A percentile compares a stretch with the other conserved stretches of the same genome.
Conservation (phyloP, 2,797 vertebrate genomes). For the Pipistrellus kuhlii region DNA sequence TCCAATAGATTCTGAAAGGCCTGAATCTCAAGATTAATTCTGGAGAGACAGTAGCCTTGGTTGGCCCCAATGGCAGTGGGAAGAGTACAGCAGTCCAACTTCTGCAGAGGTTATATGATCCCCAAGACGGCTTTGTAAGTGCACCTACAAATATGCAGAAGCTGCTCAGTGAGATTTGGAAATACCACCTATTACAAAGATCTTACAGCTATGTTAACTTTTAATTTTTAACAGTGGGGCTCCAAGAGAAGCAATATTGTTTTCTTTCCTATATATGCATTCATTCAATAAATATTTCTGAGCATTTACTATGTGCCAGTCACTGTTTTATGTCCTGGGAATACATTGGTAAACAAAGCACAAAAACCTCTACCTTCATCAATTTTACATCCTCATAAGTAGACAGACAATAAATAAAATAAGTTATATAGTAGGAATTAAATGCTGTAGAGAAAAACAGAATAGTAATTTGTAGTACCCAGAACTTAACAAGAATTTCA, state of each 20-base stretch:
- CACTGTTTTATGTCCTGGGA: neutral
- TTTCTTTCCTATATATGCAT: neutral
- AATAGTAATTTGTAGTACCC: neutral
- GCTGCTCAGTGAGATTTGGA: neutral
- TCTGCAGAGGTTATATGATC: conserved; percentile 91
- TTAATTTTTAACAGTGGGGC: neutral
- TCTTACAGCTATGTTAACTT: neutral
- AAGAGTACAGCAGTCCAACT: conserved; percentile 91
- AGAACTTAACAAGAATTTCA: conserved; percentile 32
- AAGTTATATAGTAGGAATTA: neutral
- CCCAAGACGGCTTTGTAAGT: conserved; percentile 88
- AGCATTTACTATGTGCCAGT: neutral
- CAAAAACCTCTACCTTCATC: neutral
- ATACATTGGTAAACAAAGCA: neutral
- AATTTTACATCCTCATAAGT: neutral
- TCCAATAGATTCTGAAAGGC: conserved; percentile 88
- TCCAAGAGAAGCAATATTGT: neutral
- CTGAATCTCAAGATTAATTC: conserved; percentile 88
- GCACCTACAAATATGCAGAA: neutral
- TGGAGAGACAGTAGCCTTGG: conserved; percentile 91
- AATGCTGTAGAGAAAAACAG: neutral
- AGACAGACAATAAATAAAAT: neutral
- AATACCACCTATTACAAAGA: neutral
- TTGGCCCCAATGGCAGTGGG: conserved; percentile 91
- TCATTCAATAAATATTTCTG: conserved; percentile 36